Evolutionary conservation across 2,888 invertebrate species (phyloP).

Genomic region (Microctonus hyperodae): DNA sequence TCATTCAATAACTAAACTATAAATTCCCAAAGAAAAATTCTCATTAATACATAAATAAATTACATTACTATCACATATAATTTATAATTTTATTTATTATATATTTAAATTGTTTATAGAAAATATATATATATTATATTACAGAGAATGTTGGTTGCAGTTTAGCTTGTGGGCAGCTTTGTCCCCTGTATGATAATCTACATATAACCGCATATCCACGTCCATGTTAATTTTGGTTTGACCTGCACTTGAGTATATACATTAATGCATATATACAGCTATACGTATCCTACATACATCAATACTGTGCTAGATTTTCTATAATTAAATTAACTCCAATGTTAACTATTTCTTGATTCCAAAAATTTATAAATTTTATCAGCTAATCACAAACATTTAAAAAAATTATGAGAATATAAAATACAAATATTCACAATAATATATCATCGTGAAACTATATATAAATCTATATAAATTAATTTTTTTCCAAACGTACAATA

Average conservation of each 20-base stretch:
- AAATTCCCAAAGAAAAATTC: too few species aligned
- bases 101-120: too few species aligned
- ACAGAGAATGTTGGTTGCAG: background rate
- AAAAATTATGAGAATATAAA: background rate
- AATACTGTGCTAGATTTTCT: too few species aligned
- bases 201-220: constrained; percentile 35
- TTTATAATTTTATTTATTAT: too few species aligned
- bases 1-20: too few species aligned
- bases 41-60: too few species aligned
- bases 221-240: constrained; percentile 45
- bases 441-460: too few species aligned
- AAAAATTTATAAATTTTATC: background rate
- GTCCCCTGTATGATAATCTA: constrained; percentile 32
- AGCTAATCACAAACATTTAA: background rate
- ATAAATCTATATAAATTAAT: too few species aligned
- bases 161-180: constrained; percentile 13
- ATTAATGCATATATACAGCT: too few species aligned
- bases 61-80: too few species aligned
- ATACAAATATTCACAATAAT: background rate
- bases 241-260: constrained; percentile 28
- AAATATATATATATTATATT: background rate
- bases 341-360: background rate
- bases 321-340: background rate
- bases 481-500: too few species aligned
- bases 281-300: background rate